Percentiles rank a stretch among this genome's conserved stretches.
phyloP scores from a whole-genome alignment of 1,140 invertebrate species.

The Andricus grossulariae region DNA sequence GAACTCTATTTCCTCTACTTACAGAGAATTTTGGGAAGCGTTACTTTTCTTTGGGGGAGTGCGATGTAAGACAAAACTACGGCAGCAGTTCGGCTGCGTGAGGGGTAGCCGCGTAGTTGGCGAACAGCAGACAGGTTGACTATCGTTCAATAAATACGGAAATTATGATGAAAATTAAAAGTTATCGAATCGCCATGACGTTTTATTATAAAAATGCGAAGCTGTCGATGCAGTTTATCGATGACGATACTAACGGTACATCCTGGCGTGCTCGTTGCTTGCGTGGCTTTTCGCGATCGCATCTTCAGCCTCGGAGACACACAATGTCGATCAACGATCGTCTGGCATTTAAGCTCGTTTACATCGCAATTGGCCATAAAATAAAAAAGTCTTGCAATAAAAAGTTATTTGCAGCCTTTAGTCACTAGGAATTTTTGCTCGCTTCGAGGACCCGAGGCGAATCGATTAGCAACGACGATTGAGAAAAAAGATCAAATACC shows the following conservation, averaged over 20 bases:
- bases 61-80: too few relatives aligned
- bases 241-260: conserved; percentile 39
- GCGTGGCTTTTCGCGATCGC: conserved; percentile 45
- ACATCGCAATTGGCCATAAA: conserved; percentile 19
- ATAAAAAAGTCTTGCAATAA: conserved; percentile 22
- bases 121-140: too few relatives aligned
- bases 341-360: conserved; percentile 36
- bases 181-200: conserved; percentile 57
- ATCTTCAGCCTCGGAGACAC: conserved; percentile 41
- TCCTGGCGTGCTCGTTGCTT: conserved; percentile 38
- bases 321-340: conserved; percentile 47
- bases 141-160: neutral
- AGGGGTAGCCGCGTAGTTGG: too few relatives aligned
- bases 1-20: too few relatives aligned
- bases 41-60: too few relatives aligned
- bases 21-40: too few relatives aligned
- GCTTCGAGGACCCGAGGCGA: conserved; percentile 38
- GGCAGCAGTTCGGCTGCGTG: too few relatives aligned
- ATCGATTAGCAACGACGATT: conserved; percentile 38
- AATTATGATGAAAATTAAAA: neutral
- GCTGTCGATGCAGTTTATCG: conserved; percentile 43
- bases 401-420: conserved; percentile 34
- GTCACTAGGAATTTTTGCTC: conserved; percentile 40
- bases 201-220: conserved; percentile 45
- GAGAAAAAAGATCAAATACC: too few relatives aligned